These are phyloP conservation scores for Chrysolina oricalcia DNA, from an alignment of 2,888 invertebrate genomes.

Conservation along the genomic window DNA sequence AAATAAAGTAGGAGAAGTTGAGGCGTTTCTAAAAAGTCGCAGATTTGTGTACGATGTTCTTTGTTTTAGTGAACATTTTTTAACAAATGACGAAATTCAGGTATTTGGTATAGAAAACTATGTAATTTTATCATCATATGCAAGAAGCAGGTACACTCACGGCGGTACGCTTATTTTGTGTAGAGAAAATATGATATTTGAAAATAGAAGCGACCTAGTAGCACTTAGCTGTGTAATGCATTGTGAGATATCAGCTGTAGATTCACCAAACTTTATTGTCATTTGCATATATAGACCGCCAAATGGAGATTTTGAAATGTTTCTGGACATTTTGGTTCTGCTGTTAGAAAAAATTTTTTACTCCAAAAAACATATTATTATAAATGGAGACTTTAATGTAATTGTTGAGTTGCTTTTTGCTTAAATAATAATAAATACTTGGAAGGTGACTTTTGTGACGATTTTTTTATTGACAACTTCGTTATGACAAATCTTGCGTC, in stretches of 20 bases:
- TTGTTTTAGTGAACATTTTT: slow-evolving; percentile 27
- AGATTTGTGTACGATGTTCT: slow-evolving; percentile 13
- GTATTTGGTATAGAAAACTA: slow-evolving; percentile 23
- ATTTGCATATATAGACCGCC: slow-evolving; percentile 21
- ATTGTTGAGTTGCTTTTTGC: too few species aligned
- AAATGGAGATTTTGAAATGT: slow-evolving; percentile 22
- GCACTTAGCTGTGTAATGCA: too few species aligned
- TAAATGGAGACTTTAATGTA: slow-evolving; percentile 23
- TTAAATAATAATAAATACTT: too few species aligned
- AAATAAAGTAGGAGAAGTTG: slow-evolving; percentile 21
- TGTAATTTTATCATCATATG: slow-evolving; percentile 18
- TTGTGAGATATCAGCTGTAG: slow-evolving; percentile 22
- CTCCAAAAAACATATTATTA: slow-evolving; percentile 23
- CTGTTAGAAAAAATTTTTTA: slow-evolving; percentile 15
- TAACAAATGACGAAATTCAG: slow-evolving; percentile 23
- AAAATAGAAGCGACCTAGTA: slow-evolving; percentile 13
- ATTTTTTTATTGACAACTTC: too few species aligned
- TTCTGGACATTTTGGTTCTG: slow-evolving; percentile 18
- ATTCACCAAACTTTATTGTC: slow-evolving; percentile 21
- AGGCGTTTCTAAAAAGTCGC: slow-evolving; percentile 14
- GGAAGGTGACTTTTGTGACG: too few species aligned
- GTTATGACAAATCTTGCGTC: too few species aligned
- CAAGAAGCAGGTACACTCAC: slow-evolving; percentile 23
- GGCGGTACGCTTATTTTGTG: slow-evolving; percentile 26
- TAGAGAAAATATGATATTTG: slow-evolving; percentile 18